phyloP scores from a whole-genome alignment of 2,797 vertebrate genomes.

The Etheostoma nigrum region DNA sequence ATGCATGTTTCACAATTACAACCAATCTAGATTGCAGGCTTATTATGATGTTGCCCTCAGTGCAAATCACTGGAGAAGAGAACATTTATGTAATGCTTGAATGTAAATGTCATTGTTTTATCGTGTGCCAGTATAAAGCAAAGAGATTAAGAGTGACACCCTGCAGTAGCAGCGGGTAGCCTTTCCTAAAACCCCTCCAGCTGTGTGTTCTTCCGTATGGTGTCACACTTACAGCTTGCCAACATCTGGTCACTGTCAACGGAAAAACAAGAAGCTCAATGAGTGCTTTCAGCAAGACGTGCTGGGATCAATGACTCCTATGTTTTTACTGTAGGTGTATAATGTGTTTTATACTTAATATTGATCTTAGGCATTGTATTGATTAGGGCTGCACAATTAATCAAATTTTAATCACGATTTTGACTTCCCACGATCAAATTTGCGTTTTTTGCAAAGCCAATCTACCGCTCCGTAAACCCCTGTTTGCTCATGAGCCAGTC shows the following conservation, averaged over 20 bases:
- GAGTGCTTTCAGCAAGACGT: background rate
- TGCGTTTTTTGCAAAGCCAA: no score
- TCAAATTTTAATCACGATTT: no score
- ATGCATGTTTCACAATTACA: background rate
- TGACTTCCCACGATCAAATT: no score
- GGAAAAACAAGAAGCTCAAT: slow-evolving; percentile 27
- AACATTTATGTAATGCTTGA: slow-evolving; percentile 3
- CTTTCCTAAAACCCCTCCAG: slow-evolving; percentile 48
- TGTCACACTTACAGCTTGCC: slow-evolving; percentile 39
- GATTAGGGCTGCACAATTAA: background rate
- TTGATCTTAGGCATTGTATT: background rate
- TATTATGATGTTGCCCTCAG: background rate
- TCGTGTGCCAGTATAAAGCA: slow-evolving; percentile 10
- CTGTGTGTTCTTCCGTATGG: slow-evolving; percentile 41
- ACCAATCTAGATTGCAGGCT: slow-evolving; percentile 5
- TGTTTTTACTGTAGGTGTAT: background rate
- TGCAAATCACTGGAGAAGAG: slow-evolving; percentile 8
- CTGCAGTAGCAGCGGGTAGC: slow-evolving; percentile 23
- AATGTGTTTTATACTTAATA: background rate
- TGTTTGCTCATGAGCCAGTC: no score
- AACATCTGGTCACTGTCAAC: slow-evolving; percentile 58
- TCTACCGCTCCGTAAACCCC: no score
- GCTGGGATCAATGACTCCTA: background rate
- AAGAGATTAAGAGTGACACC: slow-evolving; percentile 42
- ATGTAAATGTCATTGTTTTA: background rate